Base-by-base conservation (phyloP, 2,888 invertebrate genomes). In the Aspidiotus destructor region DNA sequence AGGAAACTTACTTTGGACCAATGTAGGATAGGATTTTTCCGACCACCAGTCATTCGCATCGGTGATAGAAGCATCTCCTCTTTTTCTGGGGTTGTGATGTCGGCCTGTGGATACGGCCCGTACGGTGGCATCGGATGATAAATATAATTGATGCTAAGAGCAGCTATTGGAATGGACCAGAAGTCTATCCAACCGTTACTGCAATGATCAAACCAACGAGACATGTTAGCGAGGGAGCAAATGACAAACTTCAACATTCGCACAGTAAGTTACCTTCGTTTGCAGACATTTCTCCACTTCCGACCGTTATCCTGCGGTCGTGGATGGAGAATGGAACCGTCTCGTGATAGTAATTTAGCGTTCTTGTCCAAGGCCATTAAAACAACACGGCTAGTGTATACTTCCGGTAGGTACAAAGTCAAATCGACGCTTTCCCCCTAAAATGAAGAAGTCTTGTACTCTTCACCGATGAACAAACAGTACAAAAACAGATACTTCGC, bases 141-240 rank as follows among this genome's bases (percentile, higher is more conserved):
- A 17, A 85, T 85, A 77, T 95, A 97, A 71, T 86, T 85, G 64
- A 98, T 91, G 73, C 90, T 92, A 17, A 97, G 80, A 0, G 94
- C 93, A 7, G 94, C 89, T 71, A 95, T 94, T 0, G 95, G 94
- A 8, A 96, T 93, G 60, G 89, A 89, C 95, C 95, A 95, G 76
- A 95, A 95, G 76, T 96, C 95, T 0, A 96, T 85, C 97, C 97
- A 98, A 2, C 95, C 94, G 71, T 77, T 76, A 68, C 77, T 77
- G 69, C 41, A 73, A 13, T 2, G 9, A 54, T 54, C 15, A 17
- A 54, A 54, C 9, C 15, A n/a, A 17, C 28, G 28, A 58, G 2
- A 28, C 48, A 48, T 28, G 5, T 28, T 28, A 28, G 28, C 28
- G 28, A 28, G 28, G 1, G 28, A 28, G 28, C 28, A 28, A 28